These are phyloP conservation scores for Spatula clypeata DNA, from an alignment of 2,797 vertebrate species.

Conservation along the genomic window DNA sequence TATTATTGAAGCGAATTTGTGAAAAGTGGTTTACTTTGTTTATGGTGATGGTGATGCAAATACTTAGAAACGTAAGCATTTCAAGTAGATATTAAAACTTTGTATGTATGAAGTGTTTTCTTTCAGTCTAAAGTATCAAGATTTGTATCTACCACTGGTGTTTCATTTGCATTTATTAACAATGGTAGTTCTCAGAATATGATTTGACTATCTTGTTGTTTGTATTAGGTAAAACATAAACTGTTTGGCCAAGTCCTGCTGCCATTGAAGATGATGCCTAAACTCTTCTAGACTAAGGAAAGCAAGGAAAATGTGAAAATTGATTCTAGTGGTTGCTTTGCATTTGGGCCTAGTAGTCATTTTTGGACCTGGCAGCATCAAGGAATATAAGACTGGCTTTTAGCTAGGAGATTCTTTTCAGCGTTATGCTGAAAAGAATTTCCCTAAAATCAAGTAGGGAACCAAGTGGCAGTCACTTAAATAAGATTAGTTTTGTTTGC, in stretches of 20 bases:
- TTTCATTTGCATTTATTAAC: background rate
- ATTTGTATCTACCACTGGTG: fast-evolving
- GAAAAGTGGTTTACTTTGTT: background rate
- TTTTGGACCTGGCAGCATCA: background rate
- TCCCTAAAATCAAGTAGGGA: background rate
- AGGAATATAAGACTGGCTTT: background rate
- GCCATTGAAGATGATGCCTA: background rate
- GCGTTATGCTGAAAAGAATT: background rate
- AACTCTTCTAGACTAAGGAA: background rate
- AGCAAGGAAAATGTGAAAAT: background rate
- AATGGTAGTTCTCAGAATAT: background rate
- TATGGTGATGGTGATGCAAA: background rate
- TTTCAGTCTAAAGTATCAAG: background rate
- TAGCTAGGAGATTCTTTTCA: background rate
- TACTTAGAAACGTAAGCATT: background rate
- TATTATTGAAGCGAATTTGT: background rate
- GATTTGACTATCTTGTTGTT: background rate
- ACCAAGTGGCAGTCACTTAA: background rate
- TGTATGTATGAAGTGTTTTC: background rate
- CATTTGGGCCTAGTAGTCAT: background rate
- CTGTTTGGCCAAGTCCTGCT: background rate
- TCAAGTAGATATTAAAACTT: background rate
- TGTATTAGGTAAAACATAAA: background rate
- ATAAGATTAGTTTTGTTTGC: background rate
- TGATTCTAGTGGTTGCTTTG: background rate